Evolutionary conservation across 2,888 invertebrate species (phyloP).

Genomic region (Tineola bisselliella): DNA sequence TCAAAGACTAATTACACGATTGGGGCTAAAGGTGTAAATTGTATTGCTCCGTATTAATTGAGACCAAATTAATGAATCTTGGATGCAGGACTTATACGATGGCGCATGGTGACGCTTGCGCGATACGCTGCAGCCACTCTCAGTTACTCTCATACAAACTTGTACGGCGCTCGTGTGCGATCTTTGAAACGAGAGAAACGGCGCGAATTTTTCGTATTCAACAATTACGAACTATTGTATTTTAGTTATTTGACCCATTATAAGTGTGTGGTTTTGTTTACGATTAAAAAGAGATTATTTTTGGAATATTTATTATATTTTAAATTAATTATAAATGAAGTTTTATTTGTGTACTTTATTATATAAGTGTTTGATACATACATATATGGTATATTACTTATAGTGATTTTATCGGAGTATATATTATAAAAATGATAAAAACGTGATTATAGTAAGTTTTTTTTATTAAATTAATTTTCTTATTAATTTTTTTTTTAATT

Average conservation of each 20-base stretch:
- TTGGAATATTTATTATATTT: too few species aligned
- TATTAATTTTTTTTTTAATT: too few species aligned
- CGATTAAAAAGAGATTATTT: too few species aligned
- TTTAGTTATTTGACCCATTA: neutral
- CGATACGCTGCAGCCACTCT: conserved; percentile 34
- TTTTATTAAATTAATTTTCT: too few species aligned
- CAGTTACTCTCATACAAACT: conserved; percentile 1
- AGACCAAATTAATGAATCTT: conserved; percentile 57
- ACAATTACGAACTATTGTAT: neutral
- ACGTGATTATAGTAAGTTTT: too few species aligned
- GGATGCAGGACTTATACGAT: conserved; percentile 40
- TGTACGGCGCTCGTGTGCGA: neutral
- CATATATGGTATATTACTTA: too few species aligned
- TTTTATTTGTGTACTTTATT: too few species aligned
- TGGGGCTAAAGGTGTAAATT: neutral
- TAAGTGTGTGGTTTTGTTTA: neutral
- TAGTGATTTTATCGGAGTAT: too few species aligned
- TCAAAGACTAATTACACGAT: neutral
- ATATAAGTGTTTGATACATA: too few species aligned
- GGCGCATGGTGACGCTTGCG: conserved; percentile 60
- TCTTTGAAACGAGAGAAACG: neutral
- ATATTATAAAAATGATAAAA: too few species aligned
- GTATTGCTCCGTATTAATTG: conserved; percentile 44
- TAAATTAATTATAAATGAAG: too few species aligned
- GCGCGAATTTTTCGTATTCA: conserved; percentile 7